Percentiles rank a stretch among this genome's conserved stretches.
These are phyloP conservation scores for Megastigmus dorsalis DNA, from an alignment of 2,888 invertebrate species.

Conservation along the genomic window DNA sequence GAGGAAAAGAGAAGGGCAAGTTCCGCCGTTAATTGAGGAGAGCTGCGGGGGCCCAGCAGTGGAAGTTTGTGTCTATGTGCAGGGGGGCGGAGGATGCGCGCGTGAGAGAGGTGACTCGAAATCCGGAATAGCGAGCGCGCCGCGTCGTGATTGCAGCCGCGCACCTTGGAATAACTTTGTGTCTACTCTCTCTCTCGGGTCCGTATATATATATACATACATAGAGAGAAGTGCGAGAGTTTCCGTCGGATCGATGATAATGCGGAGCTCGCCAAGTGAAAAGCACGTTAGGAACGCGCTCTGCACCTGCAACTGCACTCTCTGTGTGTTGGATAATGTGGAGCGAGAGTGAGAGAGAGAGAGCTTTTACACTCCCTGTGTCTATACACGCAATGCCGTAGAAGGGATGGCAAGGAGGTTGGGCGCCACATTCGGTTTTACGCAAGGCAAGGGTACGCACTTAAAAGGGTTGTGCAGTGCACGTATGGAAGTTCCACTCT, in stretches of 20 bases:
- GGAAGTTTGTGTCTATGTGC: conserved; percentile 4
- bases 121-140: background rate
- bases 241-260: conserved; percentile 6
- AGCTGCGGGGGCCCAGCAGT: too few relatives aligned
- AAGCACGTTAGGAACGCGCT: background rate
- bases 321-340: background rate
- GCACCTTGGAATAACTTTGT: too few relatives aligned
- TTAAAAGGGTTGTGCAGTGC: too few relatives aligned
- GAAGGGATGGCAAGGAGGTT: too few relatives aligned
- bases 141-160: conserved; percentile 4
- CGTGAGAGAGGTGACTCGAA: background rate
- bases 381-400: too few relatives aligned
- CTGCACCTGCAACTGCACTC: background rate
- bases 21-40: conserved; percentile 15
- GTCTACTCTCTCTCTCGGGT: too few relatives aligned
- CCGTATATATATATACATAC: too few relatives aligned
- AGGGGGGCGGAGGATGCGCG: background rate
- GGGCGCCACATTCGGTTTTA: too few relatives aligned
- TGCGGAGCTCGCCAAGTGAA: background rate
- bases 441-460: too few relatives aligned
- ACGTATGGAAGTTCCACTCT: too few relatives aligned
- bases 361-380: too few relatives aligned
- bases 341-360: background rate
- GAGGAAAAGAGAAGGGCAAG: too few relatives aligned
- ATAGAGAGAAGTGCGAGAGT: background rate